Conservation (phyloP, 2,113 vertebrate genomes). For the Narcine bancroftii region DNA sequence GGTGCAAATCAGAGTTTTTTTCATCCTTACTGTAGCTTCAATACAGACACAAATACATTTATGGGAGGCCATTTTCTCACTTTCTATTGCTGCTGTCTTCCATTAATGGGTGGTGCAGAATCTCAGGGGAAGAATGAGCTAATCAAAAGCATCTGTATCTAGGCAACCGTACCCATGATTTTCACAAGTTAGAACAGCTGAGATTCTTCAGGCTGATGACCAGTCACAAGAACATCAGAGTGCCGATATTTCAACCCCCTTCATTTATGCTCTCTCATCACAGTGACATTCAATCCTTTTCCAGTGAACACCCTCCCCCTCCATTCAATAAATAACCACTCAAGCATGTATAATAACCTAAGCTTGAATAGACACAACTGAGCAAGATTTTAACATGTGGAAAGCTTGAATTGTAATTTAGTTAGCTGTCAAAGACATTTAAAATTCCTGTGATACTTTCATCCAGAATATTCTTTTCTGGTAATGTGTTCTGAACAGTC, state of each 20-base stretch:
- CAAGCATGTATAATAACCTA: constrained; percentile 42
- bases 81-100: constrained; percentile 34
- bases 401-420: constrained; percentile 7
- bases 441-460: background rate
- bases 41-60: constrained; percentile 35
- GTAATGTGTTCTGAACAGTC: background rate
- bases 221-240: constrained; percentile 29
- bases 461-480: constrained; percentile 15
- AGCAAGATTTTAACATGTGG: constrained; percentile 25
- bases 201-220: constrained; percentile 38
- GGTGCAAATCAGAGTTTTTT: constrained; percentile 31
- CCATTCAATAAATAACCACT: constrained; percentile 44
- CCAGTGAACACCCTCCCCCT: constrained; percentile 26
- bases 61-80: constrained; percentile 38
- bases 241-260: constrained; percentile 43
- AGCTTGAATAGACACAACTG: constrained; percentile 10
- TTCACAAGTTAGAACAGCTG: constrained; percentile 41
- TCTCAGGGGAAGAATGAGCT: constrained; percentile 34
- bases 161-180: constrained; percentile 48
- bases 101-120: constrained; percentile 44
- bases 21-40: constrained; percentile 2
- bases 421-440: background rate
- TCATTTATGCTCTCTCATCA: constrained; percentile 46
- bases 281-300: constrained; percentile 42
- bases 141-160: constrained; percentile 45